These are phyloP conservation scores for Stigmatopora argus DNA, from an alignment of 2,113 vertebrate genomes.

Conservation along the genomic window DNA sequence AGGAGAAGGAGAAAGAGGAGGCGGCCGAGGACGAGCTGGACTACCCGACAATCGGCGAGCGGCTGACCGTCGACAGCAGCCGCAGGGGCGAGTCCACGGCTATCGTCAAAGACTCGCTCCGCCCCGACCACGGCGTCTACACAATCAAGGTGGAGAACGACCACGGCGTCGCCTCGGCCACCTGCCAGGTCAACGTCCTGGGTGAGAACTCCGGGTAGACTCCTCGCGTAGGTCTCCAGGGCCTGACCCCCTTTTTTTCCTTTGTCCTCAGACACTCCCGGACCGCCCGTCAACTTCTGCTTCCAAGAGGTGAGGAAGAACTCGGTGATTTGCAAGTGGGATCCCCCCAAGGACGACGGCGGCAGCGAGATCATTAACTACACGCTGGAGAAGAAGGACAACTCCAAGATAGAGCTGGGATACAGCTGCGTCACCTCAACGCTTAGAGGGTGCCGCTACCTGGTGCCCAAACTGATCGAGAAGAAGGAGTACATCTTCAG, in stretches of 20 bases:
- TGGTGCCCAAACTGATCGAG: conserved; percentile 90
- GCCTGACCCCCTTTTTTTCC: not conserved
- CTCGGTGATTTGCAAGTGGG: conserved; percentile 90
- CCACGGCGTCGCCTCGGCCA: conserved; percentile 83
- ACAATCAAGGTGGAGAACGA: conserved; percentile 93
- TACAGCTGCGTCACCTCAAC: conserved; percentile 85
- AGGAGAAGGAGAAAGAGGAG: conserved; percentile 12
- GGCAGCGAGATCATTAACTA: conserved; percentile 98
- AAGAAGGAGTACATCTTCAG: conserved; percentile 94
- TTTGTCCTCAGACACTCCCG: conserved; percentile 78
- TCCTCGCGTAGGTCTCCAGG: not conserved
- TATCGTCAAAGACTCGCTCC: conserved; percentile 77
- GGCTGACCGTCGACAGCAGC: conserved; percentile 79
- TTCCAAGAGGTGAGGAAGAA: conserved; percentile 91
- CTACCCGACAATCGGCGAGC: conserved; percentile 81
- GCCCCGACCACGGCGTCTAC: conserved; percentile 84
- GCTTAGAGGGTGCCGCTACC: conserved; percentile 85
- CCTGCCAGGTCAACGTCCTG: conserved; percentile 87
- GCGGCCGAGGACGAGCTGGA: conserved; percentile 72
- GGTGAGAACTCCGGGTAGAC: conserved; percentile 65
- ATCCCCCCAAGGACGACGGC: conserved; percentile 92
- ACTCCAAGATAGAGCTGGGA: conserved; percentile 87
- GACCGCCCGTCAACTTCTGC: conserved; percentile 84
- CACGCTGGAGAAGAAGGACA: conserved; percentile 92
- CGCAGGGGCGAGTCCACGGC: conserved; percentile 79